phyloP scores from a whole-genome alignment of 2,888 invertebrate species.

The Lagria hirta region DNA sequence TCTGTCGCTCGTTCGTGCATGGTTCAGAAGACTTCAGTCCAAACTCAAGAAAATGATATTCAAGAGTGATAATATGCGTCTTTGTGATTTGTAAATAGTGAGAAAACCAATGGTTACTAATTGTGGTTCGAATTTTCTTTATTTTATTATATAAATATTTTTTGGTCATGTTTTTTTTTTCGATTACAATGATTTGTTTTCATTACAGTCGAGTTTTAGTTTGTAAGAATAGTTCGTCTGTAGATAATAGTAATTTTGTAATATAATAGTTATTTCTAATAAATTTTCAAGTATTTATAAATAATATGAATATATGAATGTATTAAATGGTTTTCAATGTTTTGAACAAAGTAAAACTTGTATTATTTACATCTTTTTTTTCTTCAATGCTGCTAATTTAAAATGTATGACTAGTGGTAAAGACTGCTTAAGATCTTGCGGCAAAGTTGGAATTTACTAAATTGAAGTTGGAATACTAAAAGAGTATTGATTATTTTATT shows the following conservation, averaged over 20 bases:
- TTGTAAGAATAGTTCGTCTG: constrained; percentile 41
- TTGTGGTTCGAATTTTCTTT: constrained; percentile 15
- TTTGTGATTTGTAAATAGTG: constrained; percentile 45
- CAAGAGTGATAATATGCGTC: constrained; percentile 62
- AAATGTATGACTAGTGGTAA: no score
- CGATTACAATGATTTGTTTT: constrained; percentile 23
- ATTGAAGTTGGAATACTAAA: no score
- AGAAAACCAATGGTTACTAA: constrained; percentile 22
- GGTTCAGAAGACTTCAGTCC: constrained; percentile 74
- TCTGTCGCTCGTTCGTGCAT: constrained; percentile 96
- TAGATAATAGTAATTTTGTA: constrained; percentile 48
- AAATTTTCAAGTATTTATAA: constrained; percentile 54
- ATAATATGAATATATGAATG: constrained; percentile 51
- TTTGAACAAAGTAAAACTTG: constrained; percentile 42
- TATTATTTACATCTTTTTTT: no score
- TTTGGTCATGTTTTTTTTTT: constrained; percentile 14
- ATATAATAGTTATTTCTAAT: constrained; percentile 53
- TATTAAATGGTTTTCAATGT: constrained; percentile 54
- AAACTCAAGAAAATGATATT: constrained; percentile 65
- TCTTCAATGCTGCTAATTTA: no score
- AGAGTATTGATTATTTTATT: no score
- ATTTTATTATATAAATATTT: constrained; percentile 22
- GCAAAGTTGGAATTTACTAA: no score
- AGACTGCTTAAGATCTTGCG: no score
- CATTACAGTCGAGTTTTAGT: no score